Base-by-base conservation (phyloP, 35 echinoderm and acorn worm genomes). In the Patiria miniata region DNA sequence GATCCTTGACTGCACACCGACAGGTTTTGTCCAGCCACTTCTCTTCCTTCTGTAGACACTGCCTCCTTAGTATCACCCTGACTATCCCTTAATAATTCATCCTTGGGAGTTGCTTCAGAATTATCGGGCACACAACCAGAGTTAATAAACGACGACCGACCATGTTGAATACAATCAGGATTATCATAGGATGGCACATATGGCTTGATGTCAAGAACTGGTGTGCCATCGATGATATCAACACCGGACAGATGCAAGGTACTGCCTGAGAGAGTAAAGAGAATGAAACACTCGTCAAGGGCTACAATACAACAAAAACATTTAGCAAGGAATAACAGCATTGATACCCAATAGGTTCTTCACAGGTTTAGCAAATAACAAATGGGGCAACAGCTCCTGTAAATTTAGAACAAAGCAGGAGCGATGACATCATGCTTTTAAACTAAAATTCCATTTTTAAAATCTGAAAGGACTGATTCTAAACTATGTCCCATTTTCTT, bases 141-240 rank as follows among this genome's bases (percentile, higher is more conserved):
- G 26, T 32, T 36, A 10, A 23, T 2, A 8, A 23, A 73, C 6
- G 29, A 30, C 10, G 65, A 26, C 34, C 29, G 38, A 19, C 12
- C 21, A 29, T 80, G 50, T 16, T 80, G 44, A 36, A 84, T 58
- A 57, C 51, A 39, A 51, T 68, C 47, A 78, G 83, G 92, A 60
- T 56, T 76, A 51, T 99, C 96, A 80, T 99, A 99, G 15, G 38
- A 59, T 52, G 96, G 89, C 59, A 99, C 90, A 37, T 88, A 99
- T 34, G 96, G 92, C 44, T 99, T 99, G 68, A 99, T 87, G 52
- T 99, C 96, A 19, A 95, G 73, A 19, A 99, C 93, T 38, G 96
- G 96, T 29, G 96, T 99, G 28, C 93, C 90, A 73, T 94, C 92
- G 42, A 99, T 99, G 57, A 99, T 92, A 40, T 99, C 96, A 61